A percentile compares a stretch with the other conserved stretches of the same genome.
phyloP scores from a whole-genome alignment of 2,113 vertebrate genomes.

The Steatornis caripensis region DNA sequence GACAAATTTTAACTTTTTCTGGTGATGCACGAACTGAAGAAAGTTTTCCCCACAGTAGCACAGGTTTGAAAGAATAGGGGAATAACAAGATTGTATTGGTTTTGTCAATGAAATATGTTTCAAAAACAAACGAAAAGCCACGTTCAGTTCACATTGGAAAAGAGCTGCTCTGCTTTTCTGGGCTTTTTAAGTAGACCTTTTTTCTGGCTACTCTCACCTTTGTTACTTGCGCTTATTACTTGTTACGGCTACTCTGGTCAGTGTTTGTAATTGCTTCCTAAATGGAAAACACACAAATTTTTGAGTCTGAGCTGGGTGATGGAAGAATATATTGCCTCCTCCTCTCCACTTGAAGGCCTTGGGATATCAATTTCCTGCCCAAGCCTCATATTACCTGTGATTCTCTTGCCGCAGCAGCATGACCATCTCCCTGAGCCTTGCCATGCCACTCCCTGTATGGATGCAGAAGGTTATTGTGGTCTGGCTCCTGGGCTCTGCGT shows the following conservation, averaged over 20 bases:
- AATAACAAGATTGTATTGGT: neutral
- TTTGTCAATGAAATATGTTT: neutral
- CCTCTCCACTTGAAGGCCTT: neutral
- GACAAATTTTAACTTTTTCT: neutral
- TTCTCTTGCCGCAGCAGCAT: neutral
- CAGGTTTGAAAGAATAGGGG: neutral
- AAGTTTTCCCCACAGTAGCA: neutral
- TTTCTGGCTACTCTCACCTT: neutral
- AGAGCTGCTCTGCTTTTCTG: neutral
- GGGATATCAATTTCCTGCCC: neutral
- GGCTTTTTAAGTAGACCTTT: neutral
- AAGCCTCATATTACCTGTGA: neutral
- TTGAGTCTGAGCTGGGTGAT: neutral
- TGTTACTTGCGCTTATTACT: neutral
- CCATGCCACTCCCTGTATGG: fast-evolving
- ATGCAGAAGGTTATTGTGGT: neutral
- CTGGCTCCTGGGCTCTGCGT: fast-evolving
- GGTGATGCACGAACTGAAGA: neutral
- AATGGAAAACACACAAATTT: neutral
- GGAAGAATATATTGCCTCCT: neutral
- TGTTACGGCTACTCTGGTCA: neutral
- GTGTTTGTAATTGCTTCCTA: neutral
- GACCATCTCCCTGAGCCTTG: neutral
- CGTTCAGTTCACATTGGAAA: neutral
- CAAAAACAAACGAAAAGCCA: neutral